Percentiles rank a stretch among this genome's conserved stretches.
These are phyloP conservation scores for Tragulus kanchil DNA, from an alignment of 2,113 vertebrate genomes.

Conservation along the genomic window DNA sequence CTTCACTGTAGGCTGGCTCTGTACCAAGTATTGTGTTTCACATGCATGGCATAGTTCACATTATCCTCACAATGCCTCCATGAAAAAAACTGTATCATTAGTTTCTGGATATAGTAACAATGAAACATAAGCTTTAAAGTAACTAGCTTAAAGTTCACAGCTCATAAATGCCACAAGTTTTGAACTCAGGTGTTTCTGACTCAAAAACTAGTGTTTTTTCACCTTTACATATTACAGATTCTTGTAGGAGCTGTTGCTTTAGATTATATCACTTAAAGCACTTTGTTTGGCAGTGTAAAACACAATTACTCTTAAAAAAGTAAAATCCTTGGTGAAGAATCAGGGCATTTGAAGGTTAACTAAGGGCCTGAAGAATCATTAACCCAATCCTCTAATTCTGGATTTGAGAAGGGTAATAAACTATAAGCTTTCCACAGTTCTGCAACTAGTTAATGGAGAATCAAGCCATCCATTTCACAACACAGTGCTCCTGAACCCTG, in stretches of 20 bases:
- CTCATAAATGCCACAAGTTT: not conserved
- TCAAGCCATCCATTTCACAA: not conserved
- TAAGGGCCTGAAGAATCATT: not conserved
- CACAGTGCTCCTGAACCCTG: fast-evolving
- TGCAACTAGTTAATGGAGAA: not conserved
- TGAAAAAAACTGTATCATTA: not conserved
- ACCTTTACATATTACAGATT: not conserved
- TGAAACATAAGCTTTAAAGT: not conserved
- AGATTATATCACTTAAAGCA: not conserved
- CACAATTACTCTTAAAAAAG: not conserved
- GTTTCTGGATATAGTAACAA: not conserved
- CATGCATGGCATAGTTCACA: not conserved
- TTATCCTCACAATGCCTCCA: not conserved
- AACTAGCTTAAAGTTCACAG: not conserved
- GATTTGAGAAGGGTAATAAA: not conserved
- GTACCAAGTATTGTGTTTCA: not conserved
- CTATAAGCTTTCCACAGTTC: not conserved
- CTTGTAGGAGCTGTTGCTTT: not conserved
- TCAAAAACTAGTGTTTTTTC: not conserved
- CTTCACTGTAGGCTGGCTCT: not conserved
- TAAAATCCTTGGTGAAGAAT: not conserved
- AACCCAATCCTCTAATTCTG: not conserved
- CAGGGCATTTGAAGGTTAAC: not conserved
- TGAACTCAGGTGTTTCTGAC: not conserved
- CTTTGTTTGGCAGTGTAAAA: not conserved